phyloP scores from a whole-genome alignment of 1,140 invertebrate genomes.

The Agrypnia vestita region DNA sequence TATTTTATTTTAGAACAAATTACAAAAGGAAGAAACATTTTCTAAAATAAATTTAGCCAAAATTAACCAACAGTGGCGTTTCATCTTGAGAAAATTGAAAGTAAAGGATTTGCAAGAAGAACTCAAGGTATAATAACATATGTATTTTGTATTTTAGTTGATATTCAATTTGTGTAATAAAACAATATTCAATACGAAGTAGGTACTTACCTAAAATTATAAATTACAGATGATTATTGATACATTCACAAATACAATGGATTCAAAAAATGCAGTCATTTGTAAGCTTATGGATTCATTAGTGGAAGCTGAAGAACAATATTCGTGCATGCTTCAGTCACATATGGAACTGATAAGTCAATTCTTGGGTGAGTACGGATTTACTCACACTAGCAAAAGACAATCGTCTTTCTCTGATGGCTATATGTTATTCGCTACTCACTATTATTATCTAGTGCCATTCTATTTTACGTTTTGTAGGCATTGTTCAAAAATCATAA shows the following conservation, averaged over 20 bases:
- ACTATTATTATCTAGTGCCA: too few relatives aligned
- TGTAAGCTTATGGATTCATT: slow-evolving; percentile 77
- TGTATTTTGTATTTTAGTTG: too few relatives aligned
- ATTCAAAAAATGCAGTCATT: slow-evolving; percentile 80
- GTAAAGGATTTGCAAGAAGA: slow-evolving; percentile 80
- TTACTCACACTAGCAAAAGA: too few relatives aligned
- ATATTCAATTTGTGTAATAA: too few relatives aligned
- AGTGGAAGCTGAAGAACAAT: slow-evolving; percentile 80
- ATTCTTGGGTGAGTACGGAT: slow-evolving; percentile 74
- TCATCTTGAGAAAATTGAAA: slow-evolving; percentile 82
- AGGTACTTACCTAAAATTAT: neutral
- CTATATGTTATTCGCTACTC: too few relatives aligned
- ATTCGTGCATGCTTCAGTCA: slow-evolving; percentile 77
- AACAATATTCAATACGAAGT: too few relatives aligned
- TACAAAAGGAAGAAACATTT: slow-evolving; percentile 85
- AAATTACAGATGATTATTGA: slow-evolving; percentile 71
- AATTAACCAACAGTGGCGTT: slow-evolving; percentile 88
- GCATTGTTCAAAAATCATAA: too few relatives aligned
- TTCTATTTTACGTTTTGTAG: too few relatives aligned
- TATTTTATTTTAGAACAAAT: slow-evolving; percentile 78
- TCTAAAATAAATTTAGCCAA: slow-evolving; percentile 85
- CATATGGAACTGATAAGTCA: slow-evolving; percentile 80
- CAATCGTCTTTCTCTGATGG: too few relatives aligned
- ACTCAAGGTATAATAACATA: slow-evolving; percentile 74
- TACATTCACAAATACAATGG: slow-evolving; percentile 76